A percentile compares a stretch with the other conserved stretches of the same genome.
Conservation (phyloP, 2,113 vertebrate species). For the Dipodomys stephensi region DNA sequence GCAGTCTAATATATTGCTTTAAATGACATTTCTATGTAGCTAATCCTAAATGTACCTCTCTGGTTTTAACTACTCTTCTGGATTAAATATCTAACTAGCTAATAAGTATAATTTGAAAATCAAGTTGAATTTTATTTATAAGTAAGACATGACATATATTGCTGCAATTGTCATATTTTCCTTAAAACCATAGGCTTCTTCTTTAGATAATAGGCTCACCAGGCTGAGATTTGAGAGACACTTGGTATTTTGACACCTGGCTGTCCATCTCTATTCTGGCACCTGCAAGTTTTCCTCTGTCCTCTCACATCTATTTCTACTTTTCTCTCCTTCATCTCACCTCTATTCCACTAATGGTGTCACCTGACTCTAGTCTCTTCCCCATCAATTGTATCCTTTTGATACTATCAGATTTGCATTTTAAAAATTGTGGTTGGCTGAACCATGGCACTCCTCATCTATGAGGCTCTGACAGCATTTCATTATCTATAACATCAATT, state of each 20-base stretch:
- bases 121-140: slow-evolving; percentile 15
- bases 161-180: neutral
- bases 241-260: neutral
- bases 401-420: slow-evolving; percentile 12
- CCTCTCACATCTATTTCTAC: neutral
- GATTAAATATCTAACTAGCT: slow-evolving; percentile 15
- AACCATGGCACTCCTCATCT: slow-evolving; percentile 10
- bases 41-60: neutral
- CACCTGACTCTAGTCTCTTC: neutral
- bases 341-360: neutral
- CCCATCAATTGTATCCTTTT: neutral
- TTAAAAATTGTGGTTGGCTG: neutral
- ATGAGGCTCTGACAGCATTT: slow-evolving; percentile 16
- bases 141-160: neutral
- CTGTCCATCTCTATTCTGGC: neutral
- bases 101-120: neutral
- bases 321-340: neutral
- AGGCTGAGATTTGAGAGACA: neutral
- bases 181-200: neutral
- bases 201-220: neutral
- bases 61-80: neutral
- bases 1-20: neutral
- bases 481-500: slow-evolving; percentile 27
- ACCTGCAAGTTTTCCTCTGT: neutral
- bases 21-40: neutral